A percentile compares a stretch with the other conserved stretches of the same genome.
Evolutionary conservation across 2,113 vertebrate species (phyloP).

Genomic region (Microtus montanus): DNA sequence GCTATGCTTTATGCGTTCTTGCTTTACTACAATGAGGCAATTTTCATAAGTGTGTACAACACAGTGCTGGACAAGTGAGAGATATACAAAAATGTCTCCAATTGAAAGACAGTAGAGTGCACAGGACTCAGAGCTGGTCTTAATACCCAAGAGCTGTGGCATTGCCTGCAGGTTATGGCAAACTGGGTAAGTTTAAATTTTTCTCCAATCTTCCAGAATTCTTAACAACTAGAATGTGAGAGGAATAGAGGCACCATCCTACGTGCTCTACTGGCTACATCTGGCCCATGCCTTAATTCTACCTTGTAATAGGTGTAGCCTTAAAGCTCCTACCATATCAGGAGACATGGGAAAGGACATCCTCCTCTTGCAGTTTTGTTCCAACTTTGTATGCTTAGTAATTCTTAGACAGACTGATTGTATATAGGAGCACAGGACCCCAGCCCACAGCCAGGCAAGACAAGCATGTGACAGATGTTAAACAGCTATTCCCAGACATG

Average conservation of each 20-base stretch:
- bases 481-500: slow-evolving; percentile 68
- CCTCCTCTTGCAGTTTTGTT: background rate
- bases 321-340: background rate
- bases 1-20: background rate
- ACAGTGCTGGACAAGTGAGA: background rate
- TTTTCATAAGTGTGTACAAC: background rate
- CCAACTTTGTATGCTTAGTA: background rate
- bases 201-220: background rate
- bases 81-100: background rate
- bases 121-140: background rate
- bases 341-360: background rate
- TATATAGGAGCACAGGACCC: slow-evolving; percentile 11
- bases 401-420: slow-evolving; percentile 45
- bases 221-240: background rate
- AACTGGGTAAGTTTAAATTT: background rate
- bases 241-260: rapidly evolving
- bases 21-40: background rate
- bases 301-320: background rate
- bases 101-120: background rate
- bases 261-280: rapidly evolving
- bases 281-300: background rate
- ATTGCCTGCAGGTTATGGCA: background rate
- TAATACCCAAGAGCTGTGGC: background rate
- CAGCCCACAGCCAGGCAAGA: slow-evolving; percentile 2
- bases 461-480: slow-evolving; percentile 64